Base-by-base conservation (phyloP, 2,113 vertebrate species). In the Cyphomyrus discorhynchus region DNA sequence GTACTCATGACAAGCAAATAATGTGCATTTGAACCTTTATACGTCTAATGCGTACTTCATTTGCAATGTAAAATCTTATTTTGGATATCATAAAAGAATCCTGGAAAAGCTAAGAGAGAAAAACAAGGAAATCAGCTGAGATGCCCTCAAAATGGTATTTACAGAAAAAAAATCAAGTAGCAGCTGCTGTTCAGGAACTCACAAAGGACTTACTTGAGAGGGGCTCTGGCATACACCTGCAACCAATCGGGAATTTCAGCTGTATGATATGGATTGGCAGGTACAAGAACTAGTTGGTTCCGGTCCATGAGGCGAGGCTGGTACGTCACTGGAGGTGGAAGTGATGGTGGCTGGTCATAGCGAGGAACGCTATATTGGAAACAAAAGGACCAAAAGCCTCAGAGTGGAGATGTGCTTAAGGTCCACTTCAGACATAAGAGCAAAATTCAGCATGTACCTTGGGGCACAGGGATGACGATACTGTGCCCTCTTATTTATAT, bases 191-290 rank as follows among this genome's bases (percentile, higher is more conserved):
- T 80, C 31, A 42, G 74, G 13, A 80, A 42, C 3, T 35, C 15
- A 19, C 49, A 15, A 27, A 89, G 70, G 86, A 10, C 97, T 96
- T 92, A 99, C 98, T 99, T 99, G 31, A 99, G 97, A 2, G 98
- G 98, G 45, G 98, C 98, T 50, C 98, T 96, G 93, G 98, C 98
- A 9, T 99, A 99, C 90, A 99, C 98, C 96, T 99, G 98, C 92
- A 99, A 96, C 98, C 98, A 99, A 95, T 99, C 98, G 0, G 98
- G 98, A 92, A 99, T 98, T 93, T 99, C 98, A 0, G 98, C 98
- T 0, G 97, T 97, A 95, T 99, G 98, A 94, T 99, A 99, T 0
- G 98, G 98, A 95, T 99, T 99, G 1, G 98, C 98, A 86, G 98
- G 98, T n/a, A 99, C 98, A 8, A 99, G 96, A 35, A 99, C 95